Base-by-base conservation (phyloP, 2,888 invertebrate genomes). In the Parelbella ahira region DNA sequence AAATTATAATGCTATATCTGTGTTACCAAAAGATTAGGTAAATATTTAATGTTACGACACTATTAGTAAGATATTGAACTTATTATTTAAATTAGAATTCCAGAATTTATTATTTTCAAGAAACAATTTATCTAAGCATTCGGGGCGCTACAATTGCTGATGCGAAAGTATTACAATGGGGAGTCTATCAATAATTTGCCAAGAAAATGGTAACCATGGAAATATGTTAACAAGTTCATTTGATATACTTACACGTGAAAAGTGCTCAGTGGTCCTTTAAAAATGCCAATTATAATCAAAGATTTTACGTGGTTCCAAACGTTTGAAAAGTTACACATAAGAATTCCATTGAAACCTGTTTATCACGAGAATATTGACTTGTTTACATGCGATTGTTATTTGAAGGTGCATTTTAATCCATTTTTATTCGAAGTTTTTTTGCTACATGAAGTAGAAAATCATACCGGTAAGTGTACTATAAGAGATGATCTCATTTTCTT, bases 301-400 rank as follows among this genome's bases (percentile, higher is more conserved):
- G 92, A 94, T 79, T 93, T 88, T 60, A 89, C 88, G 20, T 96
- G 95, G 95, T 90, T 90, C 21, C 94, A 96, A 83, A 91, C 91
- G 1, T 76, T 84, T 6, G 82, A 83, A 21, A 75, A 73, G 20
- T 60, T 95, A 4, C 88, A 90, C 45, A 88, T 96, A 39, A 88
- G 88, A 50, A 89, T 94, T 13, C 92, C 93, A 2, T 63, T 94
- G 33, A 91, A 89, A 58, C 90, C 91, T 3, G 87, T 90, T 0
- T 88, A 84, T 53, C 81, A 88, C 13, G 90, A 90, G 41, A 92
- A 92, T 66, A 90, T 92, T 0, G 92, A 94, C 66, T 68, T 95
- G 25, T 91, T 94, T 54, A 91, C 92, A 0, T 88, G 92, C 0
- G 89, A 91, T 45, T 88, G 89, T 49, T 95, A 94, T 64, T 69